These are phyloP conservation scores for Gymnocypris eckloni DNA, from an alignment of 2,797 vertebrate species.

Conservation along the genomic window DNA sequence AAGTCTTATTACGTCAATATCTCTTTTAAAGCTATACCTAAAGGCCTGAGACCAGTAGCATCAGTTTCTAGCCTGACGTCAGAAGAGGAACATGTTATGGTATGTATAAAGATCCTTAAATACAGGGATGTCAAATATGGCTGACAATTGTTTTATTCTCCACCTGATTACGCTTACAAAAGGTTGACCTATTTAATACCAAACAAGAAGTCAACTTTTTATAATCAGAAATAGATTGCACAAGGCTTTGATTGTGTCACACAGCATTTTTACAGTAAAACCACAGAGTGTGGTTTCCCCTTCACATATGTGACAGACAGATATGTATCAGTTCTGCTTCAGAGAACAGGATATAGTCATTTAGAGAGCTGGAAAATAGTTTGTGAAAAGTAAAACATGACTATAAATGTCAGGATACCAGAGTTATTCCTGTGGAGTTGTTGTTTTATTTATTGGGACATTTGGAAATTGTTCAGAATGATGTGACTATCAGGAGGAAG, in stretches of 20 bases:
- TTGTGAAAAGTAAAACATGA: not conserved
- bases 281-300: conserved; percentile 20
- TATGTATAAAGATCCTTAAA: conserved; percentile 35
- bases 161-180: not conserved
- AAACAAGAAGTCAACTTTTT: not conserved
- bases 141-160: not conserved
- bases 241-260: not conserved
- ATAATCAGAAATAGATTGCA: not conserved
- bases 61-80: conserved; percentile 52
- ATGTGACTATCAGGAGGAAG: conserved; percentile 14
- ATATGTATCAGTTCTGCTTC: not conserved
- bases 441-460: not conserved
- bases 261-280: not conserved
- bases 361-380: not conserved
- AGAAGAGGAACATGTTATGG: conserved; percentile 55
- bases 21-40: conserved; percentile 42
- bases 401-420: not conserved
- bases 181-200: not conserved
- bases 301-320: conserved; percentile 19
- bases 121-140: not conserved
- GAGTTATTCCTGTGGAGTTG: not conserved
- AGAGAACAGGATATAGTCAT: not conserved
- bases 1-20: not conserved
- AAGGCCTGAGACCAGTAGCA: conserved; percentile 55
- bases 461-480: not conserved